A percentile compares a stretch with the other conserved stretches of the same genome.
phyloP scores from a whole-genome alignment of 1,140 invertebrate genomes.

The Macrostomum lignano region DNA sequence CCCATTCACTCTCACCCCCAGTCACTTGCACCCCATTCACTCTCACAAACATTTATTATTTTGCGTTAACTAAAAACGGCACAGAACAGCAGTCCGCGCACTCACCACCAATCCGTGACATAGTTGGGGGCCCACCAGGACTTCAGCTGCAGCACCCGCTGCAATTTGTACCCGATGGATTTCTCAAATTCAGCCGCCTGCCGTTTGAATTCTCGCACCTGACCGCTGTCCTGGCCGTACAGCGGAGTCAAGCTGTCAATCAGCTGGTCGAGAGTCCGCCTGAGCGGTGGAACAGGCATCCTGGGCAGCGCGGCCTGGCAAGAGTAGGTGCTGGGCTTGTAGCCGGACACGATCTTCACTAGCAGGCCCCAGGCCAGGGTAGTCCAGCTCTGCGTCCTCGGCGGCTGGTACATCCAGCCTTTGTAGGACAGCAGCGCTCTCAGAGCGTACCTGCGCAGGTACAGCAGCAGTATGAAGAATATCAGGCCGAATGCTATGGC shows the following conservation, averaged over 20 bases:
- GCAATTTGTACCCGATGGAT: constrained; percentile 54
- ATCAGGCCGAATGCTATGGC: constrained; percentile 17
- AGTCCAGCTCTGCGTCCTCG: constrained; percentile 17
- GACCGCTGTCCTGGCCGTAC: constrained; percentile 22
- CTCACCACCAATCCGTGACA: constrained; percentile 34
- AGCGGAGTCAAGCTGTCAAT: constrained; percentile 28
- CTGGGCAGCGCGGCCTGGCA: constrained; percentile 27
- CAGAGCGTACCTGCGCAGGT: constrained; percentile 22
- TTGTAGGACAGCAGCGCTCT: constrained; percentile 24
- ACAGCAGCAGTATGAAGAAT: constrained; percentile 24
- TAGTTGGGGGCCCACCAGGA: constrained; percentile 42
- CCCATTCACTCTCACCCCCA: too few species aligned
- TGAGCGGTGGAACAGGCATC: constrained; percentile 28
- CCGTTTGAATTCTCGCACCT: too few species aligned
- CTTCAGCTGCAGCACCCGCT: constrained; percentile 69
- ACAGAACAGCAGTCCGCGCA: constrained; percentile 3
- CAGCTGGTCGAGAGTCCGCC: constrained; percentile 22
- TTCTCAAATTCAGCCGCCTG: background rate
- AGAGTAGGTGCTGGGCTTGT: constrained; percentile 28
- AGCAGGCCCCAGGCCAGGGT: constrained; percentile 25
- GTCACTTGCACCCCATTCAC: too few species aligned
- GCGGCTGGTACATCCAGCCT: too few species aligned
- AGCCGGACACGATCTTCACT: constrained; percentile 28
- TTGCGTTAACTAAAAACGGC: constrained; percentile 7
- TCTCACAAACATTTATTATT: constrained; percentile 39